Evolutionary conservation across 2,888 invertebrate genomes (phyloP).

Genomic region (Torymus tubicola): DNA sequence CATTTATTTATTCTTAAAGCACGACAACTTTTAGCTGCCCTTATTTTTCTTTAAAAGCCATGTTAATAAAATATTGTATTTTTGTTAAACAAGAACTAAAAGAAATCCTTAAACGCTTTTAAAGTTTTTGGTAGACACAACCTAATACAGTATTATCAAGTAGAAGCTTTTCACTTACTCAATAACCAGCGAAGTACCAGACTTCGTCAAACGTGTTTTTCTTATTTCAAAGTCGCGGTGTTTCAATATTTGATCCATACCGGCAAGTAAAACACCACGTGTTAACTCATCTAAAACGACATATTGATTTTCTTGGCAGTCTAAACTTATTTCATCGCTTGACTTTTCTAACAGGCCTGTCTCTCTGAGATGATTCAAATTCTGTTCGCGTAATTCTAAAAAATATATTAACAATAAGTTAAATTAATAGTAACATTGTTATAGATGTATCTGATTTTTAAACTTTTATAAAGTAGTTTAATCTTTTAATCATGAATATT

Average conservation of each 20-base stretch:
- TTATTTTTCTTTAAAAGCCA: too few species aligned
- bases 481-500: conserved; percentile 6
- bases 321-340: conserved; percentile 64
- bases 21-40: too few species aligned
- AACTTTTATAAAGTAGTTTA: background rate
- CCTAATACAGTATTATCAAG: conserved; percentile 40
- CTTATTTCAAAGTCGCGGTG: conserved; percentile 77
- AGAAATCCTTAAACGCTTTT: too few species aligned
- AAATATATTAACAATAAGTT: conserved; percentile 3
- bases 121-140: conserved; percentile 14
- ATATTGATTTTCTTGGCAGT: conserved; percentile 76
- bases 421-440: conserved; percentile 1
- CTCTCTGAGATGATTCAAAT: conserved; percentile 78
- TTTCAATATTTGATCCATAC: conserved; percentile 79
- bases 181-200: conserved; percentile 76
- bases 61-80: too few species aligned
- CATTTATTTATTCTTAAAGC: too few species aligned
- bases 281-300: conserved; percentile 80
- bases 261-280: conserved; percentile 80
- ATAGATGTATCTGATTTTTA: background rate
- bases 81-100: too few species aligned
- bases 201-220: conserved; percentile 78
- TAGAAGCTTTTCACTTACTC: conserved; percentile 76
- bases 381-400: conserved; percentile 79
- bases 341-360: conserved; percentile 74